Conservation (phyloP, 2,888 invertebrate species). For the Malthinus seriepunctatus region DNA sequence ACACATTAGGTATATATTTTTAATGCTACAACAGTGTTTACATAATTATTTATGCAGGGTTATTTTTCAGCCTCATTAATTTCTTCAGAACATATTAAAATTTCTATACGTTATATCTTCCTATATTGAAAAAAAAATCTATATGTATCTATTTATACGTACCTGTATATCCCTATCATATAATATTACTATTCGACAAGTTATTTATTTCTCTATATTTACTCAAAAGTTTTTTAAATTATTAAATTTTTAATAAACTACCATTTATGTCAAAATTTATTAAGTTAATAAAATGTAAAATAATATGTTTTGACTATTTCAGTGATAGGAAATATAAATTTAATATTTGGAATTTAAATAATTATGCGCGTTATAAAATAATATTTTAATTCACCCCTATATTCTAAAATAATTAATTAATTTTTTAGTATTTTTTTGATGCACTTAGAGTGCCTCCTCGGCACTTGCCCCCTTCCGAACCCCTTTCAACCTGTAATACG, state of each 20-base stretch:
- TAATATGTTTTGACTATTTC: conserved; percentile 1
- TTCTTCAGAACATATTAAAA: conserved; percentile 6
- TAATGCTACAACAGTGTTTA: conserved; percentile 5
- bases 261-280: conserved; percentile 8
- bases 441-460: no score
- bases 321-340: neutral
- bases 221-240: neutral
- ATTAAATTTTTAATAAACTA: conserved; percentile 6
- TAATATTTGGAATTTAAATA: no score
- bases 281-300: conserved; percentile 6
- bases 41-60: conserved; percentile 5
- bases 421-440: no score
- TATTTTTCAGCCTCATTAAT: conserved; percentile 8
- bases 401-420: no score
- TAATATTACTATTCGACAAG: conserved; percentile 1
- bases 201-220: conserved; percentile 3
- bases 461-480: no score
- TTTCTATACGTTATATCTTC: neutral
- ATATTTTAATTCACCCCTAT: no score
- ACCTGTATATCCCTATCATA: neutral
- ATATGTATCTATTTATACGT: neutral
- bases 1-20: conserved; percentile 1
- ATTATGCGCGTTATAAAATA: no score
- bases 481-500: no score
- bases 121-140: neutral